A percentile compares a stretch with the other conserved stretches of the same genome.
These are phyloP conservation scores for Protonemura montana DNA, from an alignment of 2,888 invertebrate genomes.

Conservation along the genomic window DNA sequence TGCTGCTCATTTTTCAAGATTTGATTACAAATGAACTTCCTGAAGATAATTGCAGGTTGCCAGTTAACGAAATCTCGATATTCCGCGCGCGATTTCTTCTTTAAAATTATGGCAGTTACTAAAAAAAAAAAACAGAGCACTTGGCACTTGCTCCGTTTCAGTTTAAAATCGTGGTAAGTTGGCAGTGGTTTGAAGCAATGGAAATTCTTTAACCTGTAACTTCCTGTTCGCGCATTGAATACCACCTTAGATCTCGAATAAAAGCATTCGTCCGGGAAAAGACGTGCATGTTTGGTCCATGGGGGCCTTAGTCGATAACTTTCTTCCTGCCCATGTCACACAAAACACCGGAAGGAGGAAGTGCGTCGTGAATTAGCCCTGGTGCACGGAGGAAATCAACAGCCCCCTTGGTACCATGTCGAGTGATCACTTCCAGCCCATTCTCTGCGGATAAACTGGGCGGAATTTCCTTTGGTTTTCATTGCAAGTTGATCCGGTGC, in stretches of 20 bases:
- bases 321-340: slow-evolving; percentile 14
- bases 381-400: slow-evolving; percentile 22
- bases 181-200: slow-evolving; percentile 1
- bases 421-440: slow-evolving; percentile 38
- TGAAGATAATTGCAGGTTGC: not conserved
- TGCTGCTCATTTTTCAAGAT: not conserved
- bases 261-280: slow-evolving; percentile 2
- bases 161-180: not conserved
- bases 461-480: not conserved
- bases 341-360: slow-evolving; percentile 46
- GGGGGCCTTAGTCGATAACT: not conserved
- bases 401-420: not conserved
- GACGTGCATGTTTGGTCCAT: slow-evolving; percentile 1
- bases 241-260: slow-evolving; percentile 8
- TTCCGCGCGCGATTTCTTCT: not conserved
- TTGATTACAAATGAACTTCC: not conserved
- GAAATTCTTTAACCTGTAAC: slow-evolving; percentile 35
- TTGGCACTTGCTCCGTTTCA: not conserved
- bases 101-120: not conserved
- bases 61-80: not conserved
- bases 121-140: not conserved
- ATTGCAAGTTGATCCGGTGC: not conserved
- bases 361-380: slow-evolving; percentile 1
- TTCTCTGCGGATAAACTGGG: not conserved
- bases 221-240: slow-evolving; percentile 38